These are phyloP conservation scores for Eurytoma adleriae DNA, from an alignment of 2,888 invertebrate species.

Conservation along the genomic window DNA sequence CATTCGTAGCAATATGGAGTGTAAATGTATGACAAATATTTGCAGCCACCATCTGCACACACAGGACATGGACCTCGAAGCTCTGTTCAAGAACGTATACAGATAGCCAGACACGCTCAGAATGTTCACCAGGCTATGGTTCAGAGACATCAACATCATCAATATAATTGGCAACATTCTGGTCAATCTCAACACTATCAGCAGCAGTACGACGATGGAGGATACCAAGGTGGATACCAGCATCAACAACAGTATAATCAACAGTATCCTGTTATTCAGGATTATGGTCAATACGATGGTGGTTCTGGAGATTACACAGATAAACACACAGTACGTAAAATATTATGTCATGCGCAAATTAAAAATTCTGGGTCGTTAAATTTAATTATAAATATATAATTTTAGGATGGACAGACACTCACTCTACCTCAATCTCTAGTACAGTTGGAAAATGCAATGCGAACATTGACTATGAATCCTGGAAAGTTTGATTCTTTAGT, in stretches of 20 bases:
- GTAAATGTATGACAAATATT: neutral
- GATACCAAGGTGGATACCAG: slow-evolving; percentile 51
- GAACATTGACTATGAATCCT: slow-evolving; percentile 86
- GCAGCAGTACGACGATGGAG: slow-evolving; percentile 56
- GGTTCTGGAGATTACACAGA: slow-evolving; percentile 65
- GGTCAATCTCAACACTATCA: slow-evolving; percentile 41
- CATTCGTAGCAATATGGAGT: neutral
- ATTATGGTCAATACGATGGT: slow-evolving; percentile 60
- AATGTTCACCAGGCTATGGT: slow-evolving; percentile 57
- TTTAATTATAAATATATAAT: slow-evolving; percentile 6
- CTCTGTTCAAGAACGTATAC: slow-evolving; percentile 69
- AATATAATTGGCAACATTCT: slow-evolving; percentile 58
- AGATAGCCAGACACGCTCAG: slow-evolving; percentile 62
- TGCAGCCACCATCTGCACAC: slow-evolving; percentile 9
- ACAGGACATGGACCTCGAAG: slow-evolving; percentile 5
- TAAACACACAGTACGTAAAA: slow-evolving; percentile 62
- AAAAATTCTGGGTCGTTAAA: neutral
- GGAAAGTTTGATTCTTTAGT: slow-evolving; percentile 86
- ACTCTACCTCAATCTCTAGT: slow-evolving; percentile 68
- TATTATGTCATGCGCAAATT: neutral
- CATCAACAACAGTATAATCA: slow-evolving; percentile 59
- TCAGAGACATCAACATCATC: slow-evolving; percentile 60
- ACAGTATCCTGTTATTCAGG: slow-evolving; percentile 55
- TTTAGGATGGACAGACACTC: slow-evolving; percentile 29
- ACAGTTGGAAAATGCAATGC: slow-evolving; percentile 84